Evolutionary conservation across 2,888 invertebrate species (phyloP), one percentile per base, ranked within the genome.

Genomic region (Azorinus chamasolen): DNA sequence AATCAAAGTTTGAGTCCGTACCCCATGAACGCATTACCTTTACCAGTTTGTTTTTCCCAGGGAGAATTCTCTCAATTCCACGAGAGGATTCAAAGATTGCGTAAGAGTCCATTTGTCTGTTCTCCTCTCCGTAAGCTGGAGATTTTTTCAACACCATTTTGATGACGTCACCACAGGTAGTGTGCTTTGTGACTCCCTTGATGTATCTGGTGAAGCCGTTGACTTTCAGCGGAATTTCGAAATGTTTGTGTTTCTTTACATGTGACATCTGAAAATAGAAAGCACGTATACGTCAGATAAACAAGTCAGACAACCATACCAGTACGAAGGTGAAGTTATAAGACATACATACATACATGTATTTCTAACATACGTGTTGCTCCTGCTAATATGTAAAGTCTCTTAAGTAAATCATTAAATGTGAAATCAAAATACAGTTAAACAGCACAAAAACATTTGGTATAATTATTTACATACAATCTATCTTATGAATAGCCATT

Each of bases 161-260:
- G 70, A 81, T 63, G 68, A 81, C 74, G 64, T 81, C 81, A 62
- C 68, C 55, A 43, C 73, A 77, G 3, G 77, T 81, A 53, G 81
- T 81, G 64, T 65, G 61, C 57, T 71, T 81, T 0, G 77, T 74
- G 2, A 81, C 72, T 16, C 77, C 77, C 46, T 76, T 80, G 14
- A 80, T 76, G 46, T 61, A 65, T 20, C 69, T 63, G 22, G 59
- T 59, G 27, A 20, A 43, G 6, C 72, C 76, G 24, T 76, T 59
- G 2, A 76, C 62, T 12, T 46, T 63, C 14, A 80, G 27, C 0
- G 80, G 76, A 2, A 80, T 55, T 14, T 80, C 80, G 24, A 50
- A 20, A 48, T 55, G 27, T 2, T 55, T 65, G 27, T 51, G 55
- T 45, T 32, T 55, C 25, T 22, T 53, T 14, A 48, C 37, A 16